Base-by-base conservation (phyloP, 2,888 invertebrate genomes). In the Pseudanteris insignis region DNA sequence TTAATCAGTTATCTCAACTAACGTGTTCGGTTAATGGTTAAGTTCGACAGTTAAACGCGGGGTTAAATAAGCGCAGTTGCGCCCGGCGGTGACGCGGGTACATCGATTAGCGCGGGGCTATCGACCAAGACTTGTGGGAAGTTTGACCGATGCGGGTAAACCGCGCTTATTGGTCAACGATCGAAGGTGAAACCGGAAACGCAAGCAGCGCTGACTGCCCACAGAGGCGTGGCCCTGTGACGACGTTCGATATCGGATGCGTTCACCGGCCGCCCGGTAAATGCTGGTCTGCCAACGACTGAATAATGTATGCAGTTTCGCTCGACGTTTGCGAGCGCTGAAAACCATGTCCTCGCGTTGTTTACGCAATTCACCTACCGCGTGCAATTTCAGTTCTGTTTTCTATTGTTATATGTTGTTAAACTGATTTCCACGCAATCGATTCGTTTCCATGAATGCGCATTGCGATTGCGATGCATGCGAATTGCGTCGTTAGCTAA, bases 291-390 rank as follows among this genome's bases (percentile, higher is more conserved):
- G 71, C 71, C 70, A 69, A 68, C 71, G 66, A 67, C 73, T 75
- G 78, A 76, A 76, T 77, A 78, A 77, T 78, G 77, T 74, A 77
- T 77, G 72, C 71, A 69, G 71, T 68, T 73, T 72, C 75, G 69
- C 67, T 73, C 63, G 57, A 63, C 18, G 29, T 41, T n/a, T 41
- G 30, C 41, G 47, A 15, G 26, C 14, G 33, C 28, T 24, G 36
- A 58, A 57, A 51, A 50, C 38, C 44, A 58, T 34, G 46, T 34
- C 38, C 14, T 12, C 13, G 33, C 14, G 15, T 36, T 47, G 47
- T 55, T 40, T 30, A 30, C 32, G 18, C 48, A 43, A 50, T 37
- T 58, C n/a, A n/a, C n/a, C n/a, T n/a, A n/a, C n/a, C n/a, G n/a
- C n/a, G n/a, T n/a, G n/a, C n/a, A n/a, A n/a, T n/a, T n/a, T n/a